phyloP scores from a whole-genome alignment of 2,797 vertebrate genomes.

The Squalus acanthias region DNA sequence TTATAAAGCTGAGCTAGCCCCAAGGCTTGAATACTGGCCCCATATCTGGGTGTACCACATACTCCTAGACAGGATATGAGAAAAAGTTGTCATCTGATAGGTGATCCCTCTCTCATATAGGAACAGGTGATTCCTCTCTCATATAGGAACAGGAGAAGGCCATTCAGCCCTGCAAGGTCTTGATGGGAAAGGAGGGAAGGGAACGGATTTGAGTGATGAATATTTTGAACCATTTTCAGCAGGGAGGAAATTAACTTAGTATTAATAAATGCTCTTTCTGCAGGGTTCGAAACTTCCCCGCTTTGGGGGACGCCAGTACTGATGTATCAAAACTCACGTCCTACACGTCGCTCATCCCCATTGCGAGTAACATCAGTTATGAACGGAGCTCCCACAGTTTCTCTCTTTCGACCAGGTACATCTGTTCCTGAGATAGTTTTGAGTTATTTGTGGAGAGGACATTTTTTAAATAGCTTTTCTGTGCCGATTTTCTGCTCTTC shows the following conservation, averaged over 20 bases:
- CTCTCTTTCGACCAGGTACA: not conserved
- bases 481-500: not conserved
- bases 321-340: constrained; percentile 39
- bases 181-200: not conserved
- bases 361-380: constrained; percentile 10
- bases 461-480: not conserved
- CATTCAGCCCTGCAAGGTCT: not conserved
- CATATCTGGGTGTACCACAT: too few species aligned
- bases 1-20: too few species aligned
- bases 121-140: too few species aligned
- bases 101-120: too few species aligned
- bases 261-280: not conserved
- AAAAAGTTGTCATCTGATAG: too few species aligned
- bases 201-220: not conserved
- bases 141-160: too few species aligned
- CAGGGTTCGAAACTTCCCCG: not conserved
- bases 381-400: not conserved
- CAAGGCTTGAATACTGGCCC: too few species aligned
- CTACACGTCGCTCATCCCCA: constrained; percentile 32
- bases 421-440: not conserved
- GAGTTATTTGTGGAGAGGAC: not conserved
- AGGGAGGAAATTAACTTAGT: not conserved
- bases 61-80: too few species aligned
- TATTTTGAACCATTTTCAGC: not conserved
- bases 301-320: accelerated